Conservation (phyloP, 2,888 invertebrate species). For the Phalangium opilio region DNA sequence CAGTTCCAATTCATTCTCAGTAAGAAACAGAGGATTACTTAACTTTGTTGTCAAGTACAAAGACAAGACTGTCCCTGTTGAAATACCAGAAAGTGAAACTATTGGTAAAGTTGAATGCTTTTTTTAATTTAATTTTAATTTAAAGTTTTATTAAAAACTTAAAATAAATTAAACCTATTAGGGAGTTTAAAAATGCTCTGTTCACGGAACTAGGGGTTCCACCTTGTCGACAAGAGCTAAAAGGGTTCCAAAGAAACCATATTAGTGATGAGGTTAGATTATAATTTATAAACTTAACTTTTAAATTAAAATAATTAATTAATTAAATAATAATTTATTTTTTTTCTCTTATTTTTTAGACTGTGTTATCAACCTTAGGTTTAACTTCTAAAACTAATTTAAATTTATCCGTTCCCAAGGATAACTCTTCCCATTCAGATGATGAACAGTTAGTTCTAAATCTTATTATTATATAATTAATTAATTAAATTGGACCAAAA, state of each 20-base stretch:
- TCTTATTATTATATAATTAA: no score
- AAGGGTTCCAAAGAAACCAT: slow-evolving; percentile 47
- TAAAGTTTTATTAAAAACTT: not conserved
- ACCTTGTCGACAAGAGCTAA: slow-evolving; percentile 60
- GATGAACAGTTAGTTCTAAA: no score
- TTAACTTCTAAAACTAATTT: no score
- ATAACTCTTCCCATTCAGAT: no score
- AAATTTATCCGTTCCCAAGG: no score
- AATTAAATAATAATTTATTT: no score
- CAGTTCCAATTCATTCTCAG: no score
- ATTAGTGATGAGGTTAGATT: slow-evolving; percentile 29
- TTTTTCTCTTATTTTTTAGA: no score
- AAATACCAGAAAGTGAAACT: slow-evolving; percentile 43
- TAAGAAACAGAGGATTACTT: slow-evolving; percentile 18
- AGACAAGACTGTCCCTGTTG: slow-evolving; percentile 40
- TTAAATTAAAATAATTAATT: no score
- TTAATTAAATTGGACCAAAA: no score
- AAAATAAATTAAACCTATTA: not conserved
- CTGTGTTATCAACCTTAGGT: no score
- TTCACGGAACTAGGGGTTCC: slow-evolving; percentile 49
- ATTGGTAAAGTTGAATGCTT: slow-evolving; percentile 41
- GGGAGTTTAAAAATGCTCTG: slow-evolving; percentile 27
- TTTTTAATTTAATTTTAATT: not conserved
- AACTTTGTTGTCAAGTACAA: slow-evolving; percentile 54
- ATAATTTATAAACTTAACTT: no score